Conservation (phyloP, 2,797 vertebrate species). For the Lycodopsis pacificus region DNA sequence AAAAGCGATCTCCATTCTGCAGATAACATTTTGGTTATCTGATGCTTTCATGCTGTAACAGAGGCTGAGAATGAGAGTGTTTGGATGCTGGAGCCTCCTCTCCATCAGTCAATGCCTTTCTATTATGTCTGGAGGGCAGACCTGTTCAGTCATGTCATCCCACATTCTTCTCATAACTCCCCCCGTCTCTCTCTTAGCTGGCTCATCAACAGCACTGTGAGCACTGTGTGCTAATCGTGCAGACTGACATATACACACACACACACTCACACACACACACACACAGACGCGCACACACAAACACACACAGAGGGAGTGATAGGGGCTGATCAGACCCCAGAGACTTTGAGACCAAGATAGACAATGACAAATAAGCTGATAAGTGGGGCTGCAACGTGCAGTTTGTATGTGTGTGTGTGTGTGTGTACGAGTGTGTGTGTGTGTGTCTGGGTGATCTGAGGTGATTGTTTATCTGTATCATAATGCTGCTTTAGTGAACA, state of each 20-base stretch:
- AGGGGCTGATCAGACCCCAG: conserved; percentile 23
- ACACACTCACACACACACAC: conserved; percentile 10
- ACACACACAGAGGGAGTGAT: conserved; percentile 25
- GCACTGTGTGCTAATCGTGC: neutral
- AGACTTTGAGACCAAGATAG: conserved; percentile 20
- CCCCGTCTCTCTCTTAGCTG: conserved; percentile 44
- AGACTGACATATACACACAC: conserved; percentile 23
- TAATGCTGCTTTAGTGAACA: no score
- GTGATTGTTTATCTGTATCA: neutral
- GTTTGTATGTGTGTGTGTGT: conserved; percentile 4
- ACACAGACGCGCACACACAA: conserved; percentile 1
- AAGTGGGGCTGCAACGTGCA: conserved; percentile 27
- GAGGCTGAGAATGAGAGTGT: conserved; percentile 14
- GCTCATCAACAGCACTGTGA: conserved; percentile 38
- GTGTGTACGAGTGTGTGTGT: neutral
- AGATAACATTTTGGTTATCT: neutral
- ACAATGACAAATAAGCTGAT: conserved; percentile 44
- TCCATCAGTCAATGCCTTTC: conserved; percentile 27
- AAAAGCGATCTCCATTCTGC: neutral
- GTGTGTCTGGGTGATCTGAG: conserved; percentile 34
- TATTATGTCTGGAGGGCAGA: conserved; percentile 59
- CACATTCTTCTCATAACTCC: conserved; percentile 75
- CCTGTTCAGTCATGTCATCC: conserved; percentile 68
- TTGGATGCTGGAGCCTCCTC: neutral
- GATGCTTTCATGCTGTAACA: neutral